Base-by-base conservation (phyloP, 2,888 invertebrate species). In the Agonopterix alstromeriana region DNA sequence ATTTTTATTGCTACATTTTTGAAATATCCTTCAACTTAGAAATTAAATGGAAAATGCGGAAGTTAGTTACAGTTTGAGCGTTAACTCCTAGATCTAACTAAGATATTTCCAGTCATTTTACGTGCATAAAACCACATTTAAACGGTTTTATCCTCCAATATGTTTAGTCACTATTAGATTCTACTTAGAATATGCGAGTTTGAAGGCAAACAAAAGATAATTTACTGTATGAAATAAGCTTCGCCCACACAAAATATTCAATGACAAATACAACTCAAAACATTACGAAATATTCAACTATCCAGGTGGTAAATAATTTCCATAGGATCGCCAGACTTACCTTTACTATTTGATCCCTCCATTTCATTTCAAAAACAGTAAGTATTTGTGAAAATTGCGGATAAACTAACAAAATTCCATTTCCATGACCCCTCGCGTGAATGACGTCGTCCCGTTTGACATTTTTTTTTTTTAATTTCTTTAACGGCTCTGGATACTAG, bases 231-330 rank as follows among this genome's bases (percentile, higher is more conserved):
- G 58, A 73, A 77, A 76, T 69, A 75, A 73, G 70, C 65, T 73
- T 83, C 84, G 83, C 85, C 86, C 85, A 87, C 86, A 76, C 85
- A 79, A 61, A 63, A 61, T 65, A 60, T 56, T 73, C 62, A 59
- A 67, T 69, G 74, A 71, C 70, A 78, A 71, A 62, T 63, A 47
- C 53, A 51, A 61, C 63, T 58, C 55, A 73, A 71, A 77, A 72
- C 66, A 70, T 56, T 42, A 55, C 45, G 53, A 53, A 61, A 63
- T 54, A 49, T 43, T 12, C 49, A 36, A 36, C 12, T 8, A 9
- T 10, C 8, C 35, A 12, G 3, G 40, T 3, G 12, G 10, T 4
- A 27, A 10, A 44, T 10, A n/a, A 14, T 10, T 10, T 38, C 38
- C 2, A 12, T 12, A 42, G 8, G 0, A 42, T 36, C 43, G 38